Evolutionary conservation across 1,140 invertebrate genomes (phyloP), one percentile per base, ranked within the genome.

Genomic region (Onthophagus taurus): DNA sequence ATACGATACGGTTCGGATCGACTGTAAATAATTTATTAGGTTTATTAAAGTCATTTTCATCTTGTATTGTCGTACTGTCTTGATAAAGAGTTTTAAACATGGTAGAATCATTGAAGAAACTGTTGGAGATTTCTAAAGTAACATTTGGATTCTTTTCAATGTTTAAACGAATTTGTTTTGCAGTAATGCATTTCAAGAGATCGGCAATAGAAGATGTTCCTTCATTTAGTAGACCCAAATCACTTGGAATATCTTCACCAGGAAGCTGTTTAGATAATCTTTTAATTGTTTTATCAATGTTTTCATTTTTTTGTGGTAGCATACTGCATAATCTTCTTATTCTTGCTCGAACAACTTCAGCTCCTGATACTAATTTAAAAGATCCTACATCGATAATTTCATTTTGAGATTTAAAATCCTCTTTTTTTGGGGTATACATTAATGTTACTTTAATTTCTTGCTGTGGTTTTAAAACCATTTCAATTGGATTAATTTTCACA

Each of bases 271-370:
- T 39, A 20, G 44, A 44, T 19, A 61, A 30, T 24, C 43, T 39
- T 44, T 45, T 38, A 6, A 44, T 36, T 26, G 52, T 26, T 4
- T 42, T n/a, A 38, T 59, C 51, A 7, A 58, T 37, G 26, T 46
- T 16, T 13, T 47, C 26, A 9, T 42, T 44, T 35, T 38, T 51
- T 26, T 55, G 50, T 19, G 33, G 13, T 33, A 46, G 30, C 48
- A 55, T 58, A 26, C 48, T 29, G 31, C 36, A 49, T 11, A 60
- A 37, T 30, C 57, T 43, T 42, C 53, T 47, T 13, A 62, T 37
- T 30, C 60, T 49, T 1, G 48, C 57, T 38, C 60, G 31, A 38
- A 47, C 51, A 7, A 44, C 47, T 52, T 62, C 60, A 12, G 57
- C 35, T 4, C 58, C 60, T 13, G 47, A 48, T 31, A 57, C 30